phyloP scores from a whole-genome alignment of 2,888 invertebrate species.

The Digitonthophagus gazella region DNA sequence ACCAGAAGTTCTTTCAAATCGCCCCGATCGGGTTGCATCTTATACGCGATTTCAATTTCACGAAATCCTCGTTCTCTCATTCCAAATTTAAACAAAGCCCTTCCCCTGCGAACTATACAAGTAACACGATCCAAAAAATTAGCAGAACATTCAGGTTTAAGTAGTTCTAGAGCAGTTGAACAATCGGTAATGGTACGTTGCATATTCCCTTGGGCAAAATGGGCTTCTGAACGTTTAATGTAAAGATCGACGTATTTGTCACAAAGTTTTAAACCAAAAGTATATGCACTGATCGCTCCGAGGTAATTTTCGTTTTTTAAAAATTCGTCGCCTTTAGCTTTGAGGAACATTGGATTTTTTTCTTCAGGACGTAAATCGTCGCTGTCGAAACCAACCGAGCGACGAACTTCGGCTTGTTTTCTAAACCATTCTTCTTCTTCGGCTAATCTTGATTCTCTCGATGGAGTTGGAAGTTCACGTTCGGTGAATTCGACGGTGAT shows the following conservation, averaged over 20 bases:
- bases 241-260: conserved; percentile 71
- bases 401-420: conserved; percentile 72
- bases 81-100: conserved; percentile 69
- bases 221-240: conserved; percentile 76
- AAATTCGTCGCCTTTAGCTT: conserved; percentile 78
- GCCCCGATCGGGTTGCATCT: conserved; percentile 63
- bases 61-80: conserved; percentile 67
- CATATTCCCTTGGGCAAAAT: conserved; percentile 67
- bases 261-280: conserved; percentile 72
- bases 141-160: conserved; percentile 69
- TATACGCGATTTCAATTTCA: conserved; percentile 73
- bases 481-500: conserved; percentile 71
- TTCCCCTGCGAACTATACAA: conserved; percentile 73
- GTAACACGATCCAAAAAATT: conserved; percentile 70
- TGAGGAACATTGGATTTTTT: conserved; percentile 77
- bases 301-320: conserved; percentile 71
- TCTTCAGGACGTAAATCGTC: conserved; percentile 77
- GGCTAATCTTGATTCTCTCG: conserved; percentile 66
- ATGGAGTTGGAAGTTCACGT: conserved; percentile 78
- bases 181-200: conserved; percentile 59
- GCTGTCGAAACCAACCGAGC: conserved; percentile 67
- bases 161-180: conserved; percentile 68
- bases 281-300: conserved; percentile 79
- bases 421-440: conserved; percentile 79
- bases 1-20: conserved; percentile 52